phyloP scores from a whole-genome alignment of 2,113 vertebrate genomes.

The Tichodroma muraria region DNA sequence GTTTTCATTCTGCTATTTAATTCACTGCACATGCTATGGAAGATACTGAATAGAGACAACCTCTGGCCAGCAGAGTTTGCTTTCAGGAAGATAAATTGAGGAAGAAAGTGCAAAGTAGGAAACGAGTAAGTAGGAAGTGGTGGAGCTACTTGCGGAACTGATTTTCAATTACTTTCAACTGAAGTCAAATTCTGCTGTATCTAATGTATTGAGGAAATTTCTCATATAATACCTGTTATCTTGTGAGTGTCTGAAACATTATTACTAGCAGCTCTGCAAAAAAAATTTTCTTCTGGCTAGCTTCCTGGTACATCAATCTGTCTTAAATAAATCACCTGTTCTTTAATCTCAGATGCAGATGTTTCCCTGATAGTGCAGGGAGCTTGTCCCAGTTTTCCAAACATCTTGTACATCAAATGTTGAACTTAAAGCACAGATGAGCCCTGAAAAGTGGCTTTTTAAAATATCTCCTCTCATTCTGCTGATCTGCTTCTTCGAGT shows the following conservation, averaged over 20 bases:
- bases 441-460: not conserved
- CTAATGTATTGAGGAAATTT: constrained; percentile 17
- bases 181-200: not conserved
- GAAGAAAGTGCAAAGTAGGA: not conserved
- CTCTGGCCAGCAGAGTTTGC: not conserved
- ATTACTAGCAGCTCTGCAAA: not conserved
- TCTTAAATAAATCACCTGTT: constrained; percentile 39
- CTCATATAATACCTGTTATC: not conserved
- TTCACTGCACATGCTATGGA: not conserved
- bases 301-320: constrained; percentile 5
- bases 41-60: not conserved
- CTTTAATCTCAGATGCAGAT: constrained; percentile 45
- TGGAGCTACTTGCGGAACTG: not conserved
- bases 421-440: not conserved
- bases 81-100: not conserved
- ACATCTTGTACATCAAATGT: constrained; percentile 8
- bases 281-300: not conserved
- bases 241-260: not conserved
- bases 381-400: constrained; percentile 5
- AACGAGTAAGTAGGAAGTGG: not conserved
- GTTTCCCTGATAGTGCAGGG: constrained; percentile 9
- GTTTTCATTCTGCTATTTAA: not conserved
- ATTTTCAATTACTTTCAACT: not conserved
- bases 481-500: not conserved
- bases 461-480: not conserved